phyloP scores from a whole-genome alignment of 2,113 vertebrate genomes.

The Pedionomus torquatus region DNA sequence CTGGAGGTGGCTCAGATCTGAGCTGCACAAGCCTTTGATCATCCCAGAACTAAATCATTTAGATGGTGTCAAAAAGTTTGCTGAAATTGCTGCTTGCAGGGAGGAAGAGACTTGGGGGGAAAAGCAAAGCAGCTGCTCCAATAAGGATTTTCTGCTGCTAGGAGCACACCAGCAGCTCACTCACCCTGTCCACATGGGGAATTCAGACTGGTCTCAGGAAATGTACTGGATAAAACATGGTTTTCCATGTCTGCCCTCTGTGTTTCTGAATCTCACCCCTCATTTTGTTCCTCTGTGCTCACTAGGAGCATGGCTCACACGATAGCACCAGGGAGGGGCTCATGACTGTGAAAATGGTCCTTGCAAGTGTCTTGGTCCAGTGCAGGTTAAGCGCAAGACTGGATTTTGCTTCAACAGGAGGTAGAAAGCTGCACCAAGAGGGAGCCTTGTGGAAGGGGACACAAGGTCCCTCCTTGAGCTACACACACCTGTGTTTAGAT shows the following conservation, averaged over 20 bases:
- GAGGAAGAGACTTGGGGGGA: neutral
- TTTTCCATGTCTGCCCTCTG: neutral
- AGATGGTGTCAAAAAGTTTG: neutral
- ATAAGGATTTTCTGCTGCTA: neutral
- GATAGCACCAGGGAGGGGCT: neutral
- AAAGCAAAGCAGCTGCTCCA: neutral
- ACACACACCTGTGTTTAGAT: fast-evolving
- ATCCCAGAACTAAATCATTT: neutral
- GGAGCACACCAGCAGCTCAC: fast-evolving
- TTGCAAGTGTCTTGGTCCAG: neutral
- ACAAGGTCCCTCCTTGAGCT: neutral
- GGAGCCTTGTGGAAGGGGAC: neutral
- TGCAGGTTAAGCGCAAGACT: neutral
- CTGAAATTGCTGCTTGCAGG: neutral
- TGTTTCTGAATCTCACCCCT: neutral
- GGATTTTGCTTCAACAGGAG: neutral
- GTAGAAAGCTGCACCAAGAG: neutral
- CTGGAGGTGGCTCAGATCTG: neutral
- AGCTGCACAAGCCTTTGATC: neutral
- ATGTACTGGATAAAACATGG: fast-evolving
- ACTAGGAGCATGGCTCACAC: neutral
- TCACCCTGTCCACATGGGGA: neutral
- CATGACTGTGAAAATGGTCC: neutral
- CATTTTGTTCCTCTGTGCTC: neutral
- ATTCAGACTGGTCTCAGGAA: neutral